Percentiles rank a stretch among this genome's conserved stretches.
phyloP scores from a whole-genome alignment of 2,888 invertebrate genomes.

The Diogma glabrata region DNA sequence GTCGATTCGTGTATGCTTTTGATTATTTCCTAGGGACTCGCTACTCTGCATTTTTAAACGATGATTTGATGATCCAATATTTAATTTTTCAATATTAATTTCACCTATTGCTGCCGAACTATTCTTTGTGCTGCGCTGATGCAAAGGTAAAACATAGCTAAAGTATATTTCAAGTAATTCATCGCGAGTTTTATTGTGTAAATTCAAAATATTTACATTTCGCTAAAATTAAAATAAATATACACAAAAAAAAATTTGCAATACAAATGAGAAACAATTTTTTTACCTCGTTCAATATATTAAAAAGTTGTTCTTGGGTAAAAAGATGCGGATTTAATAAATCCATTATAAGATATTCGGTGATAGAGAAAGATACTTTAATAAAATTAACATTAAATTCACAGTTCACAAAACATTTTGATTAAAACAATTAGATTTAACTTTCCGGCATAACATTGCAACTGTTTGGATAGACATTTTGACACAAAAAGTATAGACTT shows the following conservation, averaged over 20 bases:
- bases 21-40: background rate
- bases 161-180: constrained; percentile 24
- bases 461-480: no score
- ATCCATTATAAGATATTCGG: constrained; percentile 20
- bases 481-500: no score
- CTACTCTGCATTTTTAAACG: background rate
- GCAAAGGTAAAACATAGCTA: constrained; percentile 25
- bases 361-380: background rate
- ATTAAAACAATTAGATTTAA: background rate
- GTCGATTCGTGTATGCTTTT: background rate
- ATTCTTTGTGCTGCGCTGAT: constrained; percentile 13
- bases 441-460: background rate
- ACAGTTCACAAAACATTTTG: background rate
- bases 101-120: no score
- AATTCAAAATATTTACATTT: constrained; percentile 20
- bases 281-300: constrained; percentile 24
- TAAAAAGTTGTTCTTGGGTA: constrained; percentile 22
- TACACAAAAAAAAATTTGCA: background rate
- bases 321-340: constrained; percentile 19
- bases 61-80: background rate
- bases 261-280: background rate
- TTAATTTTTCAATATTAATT: no score
- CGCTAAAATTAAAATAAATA: constrained; percentile 20
- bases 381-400: background rate
- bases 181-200: constrained; percentile 20